These are phyloP conservation scores for Syngnathoides biaculeatus DNA, from an alignment of 2,113 vertebrate genomes.

Conservation along the genomic window DNA sequence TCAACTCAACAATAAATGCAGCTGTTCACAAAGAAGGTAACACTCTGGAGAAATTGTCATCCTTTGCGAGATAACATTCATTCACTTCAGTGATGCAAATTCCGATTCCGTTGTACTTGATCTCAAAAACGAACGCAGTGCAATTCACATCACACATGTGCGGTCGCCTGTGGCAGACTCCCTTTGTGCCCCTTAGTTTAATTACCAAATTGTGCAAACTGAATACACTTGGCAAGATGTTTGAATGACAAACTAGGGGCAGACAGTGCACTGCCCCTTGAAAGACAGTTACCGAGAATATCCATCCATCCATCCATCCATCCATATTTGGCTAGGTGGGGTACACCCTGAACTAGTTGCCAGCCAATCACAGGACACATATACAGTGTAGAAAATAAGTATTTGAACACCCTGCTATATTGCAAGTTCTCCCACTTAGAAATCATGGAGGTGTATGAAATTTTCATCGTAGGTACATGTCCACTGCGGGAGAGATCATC, in stretches of 20 bases:
- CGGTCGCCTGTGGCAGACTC: not conserved
- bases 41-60: not conserved
- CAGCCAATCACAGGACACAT: no score
- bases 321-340: no score
- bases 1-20: constrained; percentile 65
- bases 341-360: no score
- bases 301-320: no score
- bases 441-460: no score
- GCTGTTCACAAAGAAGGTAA: constrained; percentile 67
- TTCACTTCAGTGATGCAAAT: not conserved
- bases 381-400: no score
- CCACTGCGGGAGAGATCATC: no score
- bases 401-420: no score
- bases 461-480: no score
- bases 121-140: not conserved
- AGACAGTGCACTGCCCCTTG: not conserved
- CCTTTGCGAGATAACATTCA: no score
- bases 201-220: not conserved
- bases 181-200: not conserved
- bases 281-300: not conserved
- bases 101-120: not conserved
- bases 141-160: not conserved
- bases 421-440: no score
- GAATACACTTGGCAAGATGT: not conserved
- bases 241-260: not conserved